Percentiles rank a stretch among this genome's conserved stretches.
Conservation (phyloP, 2,888 invertebrate species). For the Leptogaster cylindrica region DNA sequence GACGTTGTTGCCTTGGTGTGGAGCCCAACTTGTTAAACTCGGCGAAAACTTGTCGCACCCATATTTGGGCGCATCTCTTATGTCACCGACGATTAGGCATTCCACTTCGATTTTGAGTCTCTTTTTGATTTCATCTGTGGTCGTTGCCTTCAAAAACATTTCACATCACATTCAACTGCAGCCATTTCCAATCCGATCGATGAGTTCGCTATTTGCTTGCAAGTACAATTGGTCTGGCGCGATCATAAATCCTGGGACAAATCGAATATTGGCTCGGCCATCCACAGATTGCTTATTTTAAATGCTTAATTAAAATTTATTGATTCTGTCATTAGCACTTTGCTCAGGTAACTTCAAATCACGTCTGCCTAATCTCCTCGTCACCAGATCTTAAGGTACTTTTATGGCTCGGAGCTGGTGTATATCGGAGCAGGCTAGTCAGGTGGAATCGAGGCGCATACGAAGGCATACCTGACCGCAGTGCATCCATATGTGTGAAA, state of each 20-base stretch:
- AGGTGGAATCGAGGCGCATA: slow-evolving; percentile 6
- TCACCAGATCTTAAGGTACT: slow-evolving; percentile 19
- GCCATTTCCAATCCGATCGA: neutral
- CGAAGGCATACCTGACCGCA: neutral
- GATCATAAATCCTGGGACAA: too few relatives aligned
- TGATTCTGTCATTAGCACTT: slow-evolving; percentile 38
- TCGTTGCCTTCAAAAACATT: neutral
- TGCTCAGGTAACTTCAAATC: neutral
- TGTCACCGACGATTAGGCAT: neutral
- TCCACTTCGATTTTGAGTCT: neutral
- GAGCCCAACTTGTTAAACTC: neutral
- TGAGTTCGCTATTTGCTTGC: neutral
- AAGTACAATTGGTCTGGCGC: neutral
- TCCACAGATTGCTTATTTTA: too few relatives aligned
- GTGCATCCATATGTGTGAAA: slow-evolving; percentile 28
- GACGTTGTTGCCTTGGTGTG: neutral
- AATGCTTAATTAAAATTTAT: slow-evolving; percentile 40
- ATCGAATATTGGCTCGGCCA: too few relatives aligned
- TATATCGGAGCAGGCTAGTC: neutral
- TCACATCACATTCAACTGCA: neutral
- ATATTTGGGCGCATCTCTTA: neutral
- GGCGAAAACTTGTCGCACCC: neutral
- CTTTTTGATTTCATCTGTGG: neutral
- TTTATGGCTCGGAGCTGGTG: slow-evolving; percentile 16
- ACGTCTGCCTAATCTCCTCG: slow-evolving; percentile 12